Percentiles rank a stretch among this genome's conserved stretches.
phyloP scores from a whole-genome alignment of 1,140 invertebrate species.

The Latrodectus geometricus region DNA sequence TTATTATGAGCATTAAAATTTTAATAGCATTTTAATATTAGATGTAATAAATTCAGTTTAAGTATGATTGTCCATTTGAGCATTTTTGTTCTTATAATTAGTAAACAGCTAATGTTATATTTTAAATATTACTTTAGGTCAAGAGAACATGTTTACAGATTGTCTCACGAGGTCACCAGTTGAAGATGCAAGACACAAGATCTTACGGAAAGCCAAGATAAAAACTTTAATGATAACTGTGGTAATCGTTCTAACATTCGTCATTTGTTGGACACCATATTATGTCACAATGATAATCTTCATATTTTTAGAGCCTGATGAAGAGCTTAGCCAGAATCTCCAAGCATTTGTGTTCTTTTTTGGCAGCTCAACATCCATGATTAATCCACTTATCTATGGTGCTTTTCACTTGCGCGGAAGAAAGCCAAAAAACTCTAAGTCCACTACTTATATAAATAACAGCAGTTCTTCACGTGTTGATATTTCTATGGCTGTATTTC shows the following conservation, averaged over 20 bases:
- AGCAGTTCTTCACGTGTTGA: conserved; percentile 30
- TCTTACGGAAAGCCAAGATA: conserved; percentile 81
- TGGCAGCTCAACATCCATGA: conserved; percentile 87
- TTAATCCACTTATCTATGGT: conserved; percentile 89
- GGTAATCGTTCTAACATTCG: conserved; percentile 91
- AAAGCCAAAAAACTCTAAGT: background rate
- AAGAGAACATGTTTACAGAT: conserved; percentile 43
- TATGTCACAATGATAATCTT: conserved; percentile 90
- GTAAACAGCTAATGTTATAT: too few relatives aligned
- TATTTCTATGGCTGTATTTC: conserved; percentile 16
- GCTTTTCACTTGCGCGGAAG: conserved; percentile 78
- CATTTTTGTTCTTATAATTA: too few relatives aligned
- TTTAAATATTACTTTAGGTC: background rate
- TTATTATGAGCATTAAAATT: too few relatives aligned
- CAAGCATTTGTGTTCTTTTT: conserved; percentile 79
- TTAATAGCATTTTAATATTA: too few relatives aligned
- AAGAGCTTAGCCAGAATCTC: conserved; percentile 73
- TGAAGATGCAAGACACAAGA: conserved; percentile 16
- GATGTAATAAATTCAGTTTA: too few relatives aligned
- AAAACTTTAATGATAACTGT: conserved; percentile 85
- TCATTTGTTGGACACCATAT: conserved; percentile 99
- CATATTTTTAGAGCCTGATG: conserved; percentile 80
- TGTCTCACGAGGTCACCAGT: background rate
- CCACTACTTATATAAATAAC: conserved; percentile 6
- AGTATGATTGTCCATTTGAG: too few relatives aligned